These are phyloP conservation scores for Endomychus coccineus DNA, from an alignment of 2,888 invertebrate species.

Conservation along the genomic window DNA sequence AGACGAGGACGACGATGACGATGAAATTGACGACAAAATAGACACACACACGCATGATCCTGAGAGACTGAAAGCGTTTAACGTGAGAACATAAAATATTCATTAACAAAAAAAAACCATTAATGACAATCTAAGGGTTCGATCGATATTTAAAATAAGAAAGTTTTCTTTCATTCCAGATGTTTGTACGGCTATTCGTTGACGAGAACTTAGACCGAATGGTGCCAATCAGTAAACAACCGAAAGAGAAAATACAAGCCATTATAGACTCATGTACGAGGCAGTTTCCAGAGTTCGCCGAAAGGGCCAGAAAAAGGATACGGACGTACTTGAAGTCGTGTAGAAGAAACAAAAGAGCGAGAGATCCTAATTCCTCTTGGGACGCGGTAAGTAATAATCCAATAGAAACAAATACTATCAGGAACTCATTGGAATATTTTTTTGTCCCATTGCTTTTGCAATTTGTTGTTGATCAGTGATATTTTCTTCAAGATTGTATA, in stretches of 20 bases:
- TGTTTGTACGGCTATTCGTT: conserved; percentile 95
- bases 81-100: conserved; percentile 57
- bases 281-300: conserved; percentile 95
- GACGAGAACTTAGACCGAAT: conserved; percentile 95
- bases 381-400: conserved; percentile 64
- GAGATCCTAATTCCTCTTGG: conserved; percentile 75
- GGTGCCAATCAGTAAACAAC: conserved; percentile 95
- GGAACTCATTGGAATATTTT: neutral
- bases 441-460: no score
- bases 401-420: neutral
- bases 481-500: no score
- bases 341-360: conserved; percentile 84
- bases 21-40: conserved; percentile 85
- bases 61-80: conserved; percentile 91
- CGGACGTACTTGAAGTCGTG: conserved; percentile 94
- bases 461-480: no score
- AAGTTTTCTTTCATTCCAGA: conserved; percentile 52
- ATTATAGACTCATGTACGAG: conserved; percentile 95
- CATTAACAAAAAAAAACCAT: no score
- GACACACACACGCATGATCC: conserved; percentile 83
- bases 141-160: conserved; percentile 14
- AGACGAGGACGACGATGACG: conserved; percentile 83
- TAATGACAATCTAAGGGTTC: neutral
- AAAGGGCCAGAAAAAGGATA: conserved; percentile 88
- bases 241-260: conserved; percentile 95